Evolutionary conservation across 2,113 vertebrate genomes (phyloP), one percentile per base, ranked within the genome.

Genomic region (Entomyzon cyanotis): DNA sequence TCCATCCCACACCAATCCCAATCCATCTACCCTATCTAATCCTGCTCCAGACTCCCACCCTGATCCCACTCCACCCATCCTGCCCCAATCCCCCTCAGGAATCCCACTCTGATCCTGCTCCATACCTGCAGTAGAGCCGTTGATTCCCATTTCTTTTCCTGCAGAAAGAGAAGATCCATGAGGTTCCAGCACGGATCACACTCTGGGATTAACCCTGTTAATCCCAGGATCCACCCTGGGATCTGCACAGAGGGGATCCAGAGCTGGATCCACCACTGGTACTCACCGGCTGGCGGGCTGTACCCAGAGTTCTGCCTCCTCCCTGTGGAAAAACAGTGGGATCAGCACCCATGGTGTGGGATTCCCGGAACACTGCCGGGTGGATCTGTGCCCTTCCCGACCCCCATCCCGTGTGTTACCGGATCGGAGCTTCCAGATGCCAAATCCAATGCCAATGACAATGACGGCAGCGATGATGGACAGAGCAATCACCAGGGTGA

Each of bases 381-480:
- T 31, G n/a, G 56, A 76, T 76, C 73, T 2, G 1, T 12, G 74
- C 49, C 46, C 28, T 49, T 49, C n/a, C 44, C 9, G 0, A 60
- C 16, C 73, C 42, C 44, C 55, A 60, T 60, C 56, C 73, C 21
- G 2, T 30, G 56, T 47, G 15, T 37, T 60, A 76, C 73, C 27
- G 1, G n/a, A 19, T 15, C 5, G 44, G 56, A 31, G 9, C n/a
- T 5, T 76, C 56, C 73, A 76, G n/a, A 47, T 1, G 0, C 7
- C 1, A 1, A 71, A 25, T 56, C 17, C 17, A 0, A 42, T 11
- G n/a, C 6, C 5, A 4, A 3, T 10, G 44, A 49, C 4, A 16
- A 47, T 9, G 56, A 76, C 5, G n/a, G 44, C 44, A 49, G 35
- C 4, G 2, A 73, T 41, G 50, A 73, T 0, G 3, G 13, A 63